Percentiles rank a stretch among this genome's conserved stretches.
These are phyloP conservation scores for Meloidogyne hapla DNA, from an alignment of 1,140 invertebrate genomes.

Conservation along the genomic window DNA sequence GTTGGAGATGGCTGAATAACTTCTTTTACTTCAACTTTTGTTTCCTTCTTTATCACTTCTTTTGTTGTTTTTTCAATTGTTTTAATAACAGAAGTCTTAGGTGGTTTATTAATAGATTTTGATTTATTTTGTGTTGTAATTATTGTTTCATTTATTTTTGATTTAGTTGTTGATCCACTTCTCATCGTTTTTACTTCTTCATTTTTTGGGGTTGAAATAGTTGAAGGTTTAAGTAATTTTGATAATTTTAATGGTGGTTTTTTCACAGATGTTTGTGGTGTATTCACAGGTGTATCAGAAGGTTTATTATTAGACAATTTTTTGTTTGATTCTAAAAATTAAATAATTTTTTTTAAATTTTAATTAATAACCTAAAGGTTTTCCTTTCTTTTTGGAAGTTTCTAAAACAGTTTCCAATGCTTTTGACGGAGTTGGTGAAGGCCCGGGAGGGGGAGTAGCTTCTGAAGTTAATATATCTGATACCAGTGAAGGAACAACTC, in stretches of 20 bases:
- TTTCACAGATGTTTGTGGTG: background rate
- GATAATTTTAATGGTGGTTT: background rate
- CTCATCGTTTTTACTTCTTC: background rate
- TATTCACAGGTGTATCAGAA: background rate
- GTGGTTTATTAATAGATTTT: background rate
- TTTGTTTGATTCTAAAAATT: background rate
- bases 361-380: background rate
- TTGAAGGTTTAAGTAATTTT: background rate
- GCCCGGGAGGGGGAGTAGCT: background rate
- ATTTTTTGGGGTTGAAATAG: background rate
- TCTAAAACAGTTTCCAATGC: background rate
- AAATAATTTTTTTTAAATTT: background rate
- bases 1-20: background rate
- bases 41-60: background rate
- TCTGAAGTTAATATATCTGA: background rate
- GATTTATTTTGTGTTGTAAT: background rate
- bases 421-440: background rate
- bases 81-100: background rate
- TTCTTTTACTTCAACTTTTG: conserved; percentile 12
- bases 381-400: background rate
- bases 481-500: background rate
- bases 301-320: background rate
- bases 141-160: conserved; percentile 4
- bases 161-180: conserved; percentile 5
- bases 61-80: background rate